phyloP scores from a whole-genome alignment of 1,140 invertebrate species.

The Orussus abietinus region DNA sequence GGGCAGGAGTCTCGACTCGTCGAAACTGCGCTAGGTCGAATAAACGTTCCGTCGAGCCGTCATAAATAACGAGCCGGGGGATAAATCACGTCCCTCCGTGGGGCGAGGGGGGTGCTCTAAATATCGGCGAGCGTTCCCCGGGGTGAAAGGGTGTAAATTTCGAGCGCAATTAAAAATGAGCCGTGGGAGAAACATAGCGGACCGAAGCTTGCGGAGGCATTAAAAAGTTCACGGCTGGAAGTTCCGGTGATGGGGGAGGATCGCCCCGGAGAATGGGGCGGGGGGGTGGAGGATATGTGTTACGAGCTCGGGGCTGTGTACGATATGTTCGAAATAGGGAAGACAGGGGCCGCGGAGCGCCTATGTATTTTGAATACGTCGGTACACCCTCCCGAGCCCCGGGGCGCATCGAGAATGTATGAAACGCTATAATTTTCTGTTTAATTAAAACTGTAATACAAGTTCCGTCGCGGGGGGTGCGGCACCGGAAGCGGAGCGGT shows the following conservation, averaged over 20 bases:
- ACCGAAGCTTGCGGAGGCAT: slow-evolving; percentile 11
- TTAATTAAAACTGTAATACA: slow-evolving; percentile 42
- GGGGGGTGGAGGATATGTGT: slow-evolving; percentile 5
- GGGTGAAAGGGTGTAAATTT: neutral
- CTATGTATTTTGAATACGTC: slow-evolving; percentile 22
- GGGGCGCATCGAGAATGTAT: slow-evolving; percentile 29
- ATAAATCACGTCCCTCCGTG: too few relatives aligned
- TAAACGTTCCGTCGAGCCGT: too few relatives aligned
- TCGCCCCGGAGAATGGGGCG: slow-evolving; percentile 10
- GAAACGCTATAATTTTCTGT: slow-evolving; percentile 39
- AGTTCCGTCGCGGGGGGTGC: slow-evolving; percentile 20
- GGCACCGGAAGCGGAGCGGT: slow-evolving; percentile 23
- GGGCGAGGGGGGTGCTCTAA: too few relatives aligned
- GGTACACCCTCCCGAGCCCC: slow-evolving; percentile 17
- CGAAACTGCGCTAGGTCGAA: too few relatives aligned
- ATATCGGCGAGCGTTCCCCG: too few relatives aligned
- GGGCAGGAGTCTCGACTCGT: too few relatives aligned
- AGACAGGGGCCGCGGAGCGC: slow-evolving; percentile 10
- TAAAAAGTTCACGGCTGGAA: slow-evolving; percentile 14
- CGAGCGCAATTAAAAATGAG: slow-evolving; percentile 13
- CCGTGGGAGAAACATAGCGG: slow-evolving; percentile 8
- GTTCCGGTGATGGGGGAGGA: too few relatives aligned
- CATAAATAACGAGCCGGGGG: too few relatives aligned
- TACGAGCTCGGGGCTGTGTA: neutral
- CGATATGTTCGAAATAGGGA: slow-evolving; percentile 26